These are phyloP conservation scores for Coregonus suidteri DNA, from an alignment of 2,797 vertebrate species.

Conservation along the genomic window DNA sequence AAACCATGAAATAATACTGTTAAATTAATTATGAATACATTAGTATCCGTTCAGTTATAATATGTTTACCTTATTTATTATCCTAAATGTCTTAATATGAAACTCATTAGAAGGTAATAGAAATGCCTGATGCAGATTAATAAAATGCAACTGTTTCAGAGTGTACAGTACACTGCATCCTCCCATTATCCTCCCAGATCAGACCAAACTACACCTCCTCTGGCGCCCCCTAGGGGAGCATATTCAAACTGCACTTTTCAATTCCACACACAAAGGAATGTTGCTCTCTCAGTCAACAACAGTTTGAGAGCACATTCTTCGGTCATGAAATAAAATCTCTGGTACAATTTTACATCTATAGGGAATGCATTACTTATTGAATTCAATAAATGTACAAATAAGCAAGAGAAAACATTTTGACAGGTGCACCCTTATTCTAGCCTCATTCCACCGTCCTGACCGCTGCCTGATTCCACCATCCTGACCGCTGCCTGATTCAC, in stretches of 20 bases:
- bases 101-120: constrained; percentile 39
- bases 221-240: constrained; percentile 50
- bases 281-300: no score
- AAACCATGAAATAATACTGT: constrained; percentile 39
- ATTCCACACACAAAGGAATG: not conserved
- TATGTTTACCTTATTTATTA: constrained; percentile 48
- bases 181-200: not conserved
- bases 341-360: no score
- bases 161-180: not conserved
- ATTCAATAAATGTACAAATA: no score
- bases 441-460: no score
- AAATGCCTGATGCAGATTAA: constrained; percentile 29
- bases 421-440: no score
- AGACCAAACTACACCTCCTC: constrained; percentile 46
- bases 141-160: constrained; percentile 20
- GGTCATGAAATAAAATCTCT: no score
- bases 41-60: constrained; percentile 32
- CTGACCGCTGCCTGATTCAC: no score
- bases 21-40: constrained; percentile 43
- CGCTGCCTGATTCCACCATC: no score
- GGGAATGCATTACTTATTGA: no score
- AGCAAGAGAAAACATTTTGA: no score
- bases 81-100: constrained; percentile 40
- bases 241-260: constrained; percentile 48
- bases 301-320: no score